Percentiles rank a stretch among this genome's conserved stretches.
These are phyloP conservation scores for Enchytraeus crypticus DNA, from an alignment of 2,888 invertebrate species.

Conservation along the genomic window DNA sequence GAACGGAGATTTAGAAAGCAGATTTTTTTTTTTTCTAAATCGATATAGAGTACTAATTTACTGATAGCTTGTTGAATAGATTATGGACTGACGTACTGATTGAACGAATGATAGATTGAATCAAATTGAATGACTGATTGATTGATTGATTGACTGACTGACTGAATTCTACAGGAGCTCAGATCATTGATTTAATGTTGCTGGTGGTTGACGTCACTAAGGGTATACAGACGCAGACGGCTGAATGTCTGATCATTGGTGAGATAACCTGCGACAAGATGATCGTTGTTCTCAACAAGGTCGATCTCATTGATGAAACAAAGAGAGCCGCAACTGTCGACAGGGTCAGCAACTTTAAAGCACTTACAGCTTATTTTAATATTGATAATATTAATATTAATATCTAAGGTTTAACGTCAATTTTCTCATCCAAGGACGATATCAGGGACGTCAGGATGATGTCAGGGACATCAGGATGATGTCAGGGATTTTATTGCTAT, in stretches of 20 bases:
- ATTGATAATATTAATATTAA: not conserved
- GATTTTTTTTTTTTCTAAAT: too few species aligned
- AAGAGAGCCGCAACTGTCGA: conserved; percentile 39
- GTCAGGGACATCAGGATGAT: too few species aligned
- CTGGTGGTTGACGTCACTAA: conserved; percentile 63
- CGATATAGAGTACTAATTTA: too few species aligned
- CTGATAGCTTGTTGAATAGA: not conserved
- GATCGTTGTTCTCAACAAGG: conserved; percentile 64
- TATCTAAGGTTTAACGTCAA: too few species aligned
- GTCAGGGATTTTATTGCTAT: too few species aligned
- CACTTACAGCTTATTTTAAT: not conserved
- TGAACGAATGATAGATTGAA: not conserved
- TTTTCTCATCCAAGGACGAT: too few species aligned
- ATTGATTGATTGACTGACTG: too few species aligned
- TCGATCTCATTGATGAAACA: conserved; percentile 55
- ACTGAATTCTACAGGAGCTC: conserved; percentile 54
- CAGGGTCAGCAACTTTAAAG: conserved; percentile 2
- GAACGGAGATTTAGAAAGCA: too few species aligned
- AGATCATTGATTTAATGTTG: conserved; percentile 65
- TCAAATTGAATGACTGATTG: not conserved
- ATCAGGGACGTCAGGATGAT: too few species aligned
- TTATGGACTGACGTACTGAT: too few species aligned
- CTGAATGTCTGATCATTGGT: conserved; percentile 66
- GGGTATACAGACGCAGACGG: conserved; percentile 69
- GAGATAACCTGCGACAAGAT: conserved; percentile 57